Evolutionary conservation across 2,797 vertebrate genomes (phyloP).

Genomic region (Falco cherrug): DNA sequence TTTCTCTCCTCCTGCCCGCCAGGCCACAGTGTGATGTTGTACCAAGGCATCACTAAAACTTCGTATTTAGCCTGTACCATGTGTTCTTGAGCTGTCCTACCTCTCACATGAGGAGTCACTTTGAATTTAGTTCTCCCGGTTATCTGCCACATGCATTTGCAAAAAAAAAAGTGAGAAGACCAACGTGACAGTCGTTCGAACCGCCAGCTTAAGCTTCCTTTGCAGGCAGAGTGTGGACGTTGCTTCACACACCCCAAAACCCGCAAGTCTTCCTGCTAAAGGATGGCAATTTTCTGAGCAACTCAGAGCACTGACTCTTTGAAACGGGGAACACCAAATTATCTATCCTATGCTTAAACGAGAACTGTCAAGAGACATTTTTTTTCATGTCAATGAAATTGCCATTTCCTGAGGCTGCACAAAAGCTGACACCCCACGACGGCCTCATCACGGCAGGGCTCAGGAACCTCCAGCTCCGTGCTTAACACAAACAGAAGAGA

Average conservation of each 20-base stretch:
- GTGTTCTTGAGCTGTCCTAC: neutral
- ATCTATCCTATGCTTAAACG: neutral
- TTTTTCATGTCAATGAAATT: neutral
- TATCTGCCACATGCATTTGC: neutral
- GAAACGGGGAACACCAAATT: neutral
- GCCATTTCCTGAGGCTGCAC: neutral
- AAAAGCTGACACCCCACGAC: neutral
- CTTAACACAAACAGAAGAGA: rapidly evolving
- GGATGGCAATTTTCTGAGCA: neutral
- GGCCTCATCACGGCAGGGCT: neutral
- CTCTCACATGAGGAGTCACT: neutral
- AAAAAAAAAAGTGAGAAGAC: neutral
- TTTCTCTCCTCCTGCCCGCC: neutral
- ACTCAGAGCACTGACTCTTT: neutral
- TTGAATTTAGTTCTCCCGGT: neutral
- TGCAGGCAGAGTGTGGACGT: rapidly evolving
- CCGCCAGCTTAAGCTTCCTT: neutral
- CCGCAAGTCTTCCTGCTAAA: neutral
- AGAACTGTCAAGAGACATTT: neutral
- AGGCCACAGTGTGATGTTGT: neutral
- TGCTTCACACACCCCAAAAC: neutral
- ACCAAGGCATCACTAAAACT: neutral
- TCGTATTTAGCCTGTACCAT: neutral
- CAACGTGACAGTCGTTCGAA: neutral
- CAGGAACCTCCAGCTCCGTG: neutral